Evolutionary conservation across 2,888 invertebrate genomes (phyloP).

Genomic region (Standfussiana lucernea): DNA sequence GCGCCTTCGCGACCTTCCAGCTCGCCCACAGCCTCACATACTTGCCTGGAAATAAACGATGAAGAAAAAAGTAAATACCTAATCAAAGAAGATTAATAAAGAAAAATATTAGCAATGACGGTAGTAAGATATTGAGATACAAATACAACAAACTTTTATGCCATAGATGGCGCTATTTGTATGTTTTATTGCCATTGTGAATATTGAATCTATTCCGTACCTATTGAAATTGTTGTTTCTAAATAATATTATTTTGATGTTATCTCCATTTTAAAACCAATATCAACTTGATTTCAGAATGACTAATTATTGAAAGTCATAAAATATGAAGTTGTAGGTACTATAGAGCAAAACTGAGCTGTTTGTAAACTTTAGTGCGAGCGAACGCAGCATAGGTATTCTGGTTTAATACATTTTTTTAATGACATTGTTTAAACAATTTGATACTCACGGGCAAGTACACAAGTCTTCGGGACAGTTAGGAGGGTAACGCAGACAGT

Average conservation of each 20-base stretch:
- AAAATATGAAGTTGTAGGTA: background rate
- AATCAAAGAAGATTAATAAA: background rate
- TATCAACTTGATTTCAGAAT: background rate
- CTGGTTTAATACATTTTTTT: background rate
- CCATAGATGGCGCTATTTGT: slow-evolving; percentile 25
- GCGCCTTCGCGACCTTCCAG: slow-evolving; percentile 93
- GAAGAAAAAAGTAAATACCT: background rate
- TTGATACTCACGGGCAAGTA: slow-evolving; percentile 95
- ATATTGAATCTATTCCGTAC: background rate
- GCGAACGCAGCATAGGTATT: background rate
- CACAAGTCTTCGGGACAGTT: slow-evolving; percentile 95
- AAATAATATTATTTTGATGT: background rate
- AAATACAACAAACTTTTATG: background rate
- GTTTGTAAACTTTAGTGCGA: background rate
- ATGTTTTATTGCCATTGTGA: background rate
- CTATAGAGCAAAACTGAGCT: background rate
- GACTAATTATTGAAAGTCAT: too few relatives aligned
- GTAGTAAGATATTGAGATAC: slow-evolving; percentile 16
- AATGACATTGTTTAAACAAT: background rate
- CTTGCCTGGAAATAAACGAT: slow-evolving; percentile 90
- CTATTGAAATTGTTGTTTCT: background rate
- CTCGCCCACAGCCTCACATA: slow-evolving; percentile 95
- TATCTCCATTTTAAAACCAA: background rate
- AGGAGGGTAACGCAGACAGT: slow-evolving; percentile 96
- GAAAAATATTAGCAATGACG: background rate